Percentiles rank a stretch among this genome's conserved stretches.
Conservation (phyloP, 2,797 vertebrate species). For the Epinephelus coioides region DNA sequence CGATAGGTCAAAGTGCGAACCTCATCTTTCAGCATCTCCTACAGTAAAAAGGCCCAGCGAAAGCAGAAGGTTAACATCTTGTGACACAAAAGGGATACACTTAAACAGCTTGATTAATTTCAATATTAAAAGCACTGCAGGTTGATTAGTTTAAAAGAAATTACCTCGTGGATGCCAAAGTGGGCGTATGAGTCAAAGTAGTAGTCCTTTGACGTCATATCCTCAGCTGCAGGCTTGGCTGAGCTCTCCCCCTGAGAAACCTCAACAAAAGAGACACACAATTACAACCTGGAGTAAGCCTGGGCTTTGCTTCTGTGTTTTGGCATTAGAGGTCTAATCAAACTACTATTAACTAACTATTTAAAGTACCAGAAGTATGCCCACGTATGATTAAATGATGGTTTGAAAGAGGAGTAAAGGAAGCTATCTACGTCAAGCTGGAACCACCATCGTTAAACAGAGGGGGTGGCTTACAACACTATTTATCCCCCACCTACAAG, state of each 20-base stretch:
- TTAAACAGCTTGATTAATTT: background rate
- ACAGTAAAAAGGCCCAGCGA: background rate
- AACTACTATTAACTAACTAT: background rate
- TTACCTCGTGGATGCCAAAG: conserved; percentile 96
- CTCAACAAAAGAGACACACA: conserved; percentile 75
- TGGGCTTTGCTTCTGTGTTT: background rate
- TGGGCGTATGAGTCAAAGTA: conserved; percentile 97
- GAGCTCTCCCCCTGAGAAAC: conserved; percentile 92
- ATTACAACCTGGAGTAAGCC: conserved; percentile 18
- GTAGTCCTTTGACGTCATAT: conserved; percentile 98
- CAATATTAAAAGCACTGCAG: background rate
- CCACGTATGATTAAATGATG: no score
- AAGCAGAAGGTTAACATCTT: background rate
- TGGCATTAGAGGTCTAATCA: background rate
- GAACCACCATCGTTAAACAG: no score
- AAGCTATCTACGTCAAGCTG: no score
- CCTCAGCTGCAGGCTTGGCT: conserved; percentile 92
- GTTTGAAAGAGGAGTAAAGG: no score
- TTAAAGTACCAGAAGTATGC: no score
- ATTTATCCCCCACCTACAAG: no score
- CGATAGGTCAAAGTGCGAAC: conserved; percentile 95
- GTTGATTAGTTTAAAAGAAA: background rate
- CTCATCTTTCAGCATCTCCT: conserved; percentile 98
- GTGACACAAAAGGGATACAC: no score
- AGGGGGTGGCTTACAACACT: no score